A percentile compares a stretch with the other conserved stretches of the same genome.
These are phyloP conservation scores for Barypeithes pellucidus DNA, from an alignment of 2,888 invertebrate genomes.

Conservation along the genomic window DNA sequence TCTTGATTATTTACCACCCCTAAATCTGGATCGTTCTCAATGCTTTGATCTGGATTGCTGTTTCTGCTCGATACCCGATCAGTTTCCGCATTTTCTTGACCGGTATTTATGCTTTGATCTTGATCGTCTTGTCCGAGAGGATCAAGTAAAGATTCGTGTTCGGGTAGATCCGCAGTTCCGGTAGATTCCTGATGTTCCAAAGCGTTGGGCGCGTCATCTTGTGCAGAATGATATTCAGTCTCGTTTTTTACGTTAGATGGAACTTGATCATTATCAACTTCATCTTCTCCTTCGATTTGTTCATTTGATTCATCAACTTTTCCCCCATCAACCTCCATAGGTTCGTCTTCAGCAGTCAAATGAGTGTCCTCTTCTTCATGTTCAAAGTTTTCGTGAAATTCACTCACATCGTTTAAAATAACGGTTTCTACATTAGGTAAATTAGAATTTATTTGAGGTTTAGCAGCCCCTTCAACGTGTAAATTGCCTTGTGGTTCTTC, in stretches of 20 bases:
- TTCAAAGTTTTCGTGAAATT: slow-evolving; percentile 4
- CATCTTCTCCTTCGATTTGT: slow-evolving; percentile 15
- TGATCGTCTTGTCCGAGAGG: not conserved
- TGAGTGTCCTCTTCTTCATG: slow-evolving; percentile 1
- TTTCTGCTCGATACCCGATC: slow-evolving; percentile 1
- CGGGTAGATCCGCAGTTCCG: not conserved
- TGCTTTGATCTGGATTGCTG: not conserved
- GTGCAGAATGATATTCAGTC: not conserved
- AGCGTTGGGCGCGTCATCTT: not conserved
- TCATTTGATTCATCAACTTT: slow-evolving; percentile 1
- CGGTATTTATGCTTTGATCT: slow-evolving; percentile 17
- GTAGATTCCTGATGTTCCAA: not conserved
- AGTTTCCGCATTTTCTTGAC: not conserved
- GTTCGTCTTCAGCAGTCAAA: slow-evolving; percentile 43
- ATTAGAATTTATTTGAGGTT: not conserved
- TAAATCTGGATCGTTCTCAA: not conserved
- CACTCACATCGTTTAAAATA: slow-evolving; percentile 11
- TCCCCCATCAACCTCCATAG: slow-evolving; percentile 58
- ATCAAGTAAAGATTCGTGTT: not conserved
- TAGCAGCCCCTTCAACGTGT: not conserved
- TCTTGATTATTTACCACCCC: not conserved
- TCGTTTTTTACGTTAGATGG: not conserved
- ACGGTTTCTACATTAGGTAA: not conserved
- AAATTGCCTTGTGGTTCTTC: not conserved
- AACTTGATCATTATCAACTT: slow-evolving; percentile 26